Base-by-base conservation (phyloP, 53 echinoderm and acorn worm species). In the Holothuria scabra region DNA sequence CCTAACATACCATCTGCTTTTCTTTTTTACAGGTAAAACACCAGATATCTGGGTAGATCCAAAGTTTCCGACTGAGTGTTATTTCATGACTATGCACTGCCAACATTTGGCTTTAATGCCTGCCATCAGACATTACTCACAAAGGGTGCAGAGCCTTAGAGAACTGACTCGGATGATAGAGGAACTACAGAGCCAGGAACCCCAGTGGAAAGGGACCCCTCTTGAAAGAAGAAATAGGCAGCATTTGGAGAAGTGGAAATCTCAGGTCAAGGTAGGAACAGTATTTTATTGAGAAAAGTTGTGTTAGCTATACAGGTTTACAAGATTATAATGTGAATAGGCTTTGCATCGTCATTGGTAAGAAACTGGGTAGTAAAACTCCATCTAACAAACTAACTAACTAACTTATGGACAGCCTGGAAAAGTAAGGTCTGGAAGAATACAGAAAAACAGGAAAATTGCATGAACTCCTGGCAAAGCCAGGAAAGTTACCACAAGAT, bases 91-190 rank as follows among this genome's bases (percentile, higher is more conserved):
- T 11, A 62, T 97, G 5, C 97, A 94, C 85, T 97, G 97, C 89
- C 97, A 97, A 82, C 97, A 97, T 84, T 87, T 94, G 60, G 92
- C 97, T 41, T 84, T 97, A 26, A 76, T 97, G 69, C 97, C 97
- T 9, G 88, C 93, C 5, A 91, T 91, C 55, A 75, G 97, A 16
- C 94, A 94, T 76, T 94, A 92, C 87, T 85, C 92, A 25, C 90
- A 91, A 24, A 90, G 97, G n/a, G 88, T 97, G 52, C 94, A 94
- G 16, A 93, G 90, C 9, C 71, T 97, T 74, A 85, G 97, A 32
- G 97, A 97, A 78, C 86, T 97, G 20, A 72, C 88, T 9, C 88
- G 97, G 41, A 88, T 94, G 90, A 90, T 90, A 18, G 97, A 97
- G 59, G 97, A 97, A 81, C 65, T 94, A n/a, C 92, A 97, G 79